A percentile compares a stretch with the other conserved stretches of the same genome.
Evolutionary conservation across 2,113 vertebrate genomes (phyloP).

Genomic region (Pomatorhinus ruficollis): DNA sequence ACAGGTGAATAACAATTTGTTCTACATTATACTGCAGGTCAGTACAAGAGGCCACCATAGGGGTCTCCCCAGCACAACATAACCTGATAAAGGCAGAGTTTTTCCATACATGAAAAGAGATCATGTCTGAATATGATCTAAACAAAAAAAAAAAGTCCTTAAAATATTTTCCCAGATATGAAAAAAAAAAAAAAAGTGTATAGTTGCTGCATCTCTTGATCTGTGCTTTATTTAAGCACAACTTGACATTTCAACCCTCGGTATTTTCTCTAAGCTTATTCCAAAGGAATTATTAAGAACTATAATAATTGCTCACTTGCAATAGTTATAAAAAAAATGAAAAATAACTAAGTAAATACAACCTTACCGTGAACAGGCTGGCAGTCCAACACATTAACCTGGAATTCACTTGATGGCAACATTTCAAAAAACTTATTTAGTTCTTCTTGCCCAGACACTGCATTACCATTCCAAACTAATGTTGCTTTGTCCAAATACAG

Average conservation of each 20-base stretch:
- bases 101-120: not conserved
- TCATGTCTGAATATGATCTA: not conserved
- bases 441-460: slow-evolving; percentile 88
- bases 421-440: slow-evolving; percentile 94
- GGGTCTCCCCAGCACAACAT: not conserved
- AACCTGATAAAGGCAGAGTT: not conserved
- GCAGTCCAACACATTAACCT: slow-evolving; percentile 90
- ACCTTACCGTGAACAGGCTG: slow-evolving; percentile 92
- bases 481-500: slow-evolving; percentile 94
- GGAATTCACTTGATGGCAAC: slow-evolving; percentile 94
- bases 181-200: not conserved
- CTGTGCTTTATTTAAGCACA: not conserved
- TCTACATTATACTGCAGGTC: not conserved
- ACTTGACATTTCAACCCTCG: not conserved
- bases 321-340: not conserved
- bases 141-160: not conserved
- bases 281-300: not conserved
- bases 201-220: not conserved
- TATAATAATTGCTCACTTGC: not conserved
- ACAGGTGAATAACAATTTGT: not conserved
- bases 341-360: not conserved
- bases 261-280: not conserved
- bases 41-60: not conserved
- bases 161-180: not conserved
- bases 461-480: slow-evolving; percentile 96